These are phyloP conservation scores for Muscicapa comitata DNA, from an alignment of 2,797 vertebrate species.

Conservation along the genomic window DNA sequence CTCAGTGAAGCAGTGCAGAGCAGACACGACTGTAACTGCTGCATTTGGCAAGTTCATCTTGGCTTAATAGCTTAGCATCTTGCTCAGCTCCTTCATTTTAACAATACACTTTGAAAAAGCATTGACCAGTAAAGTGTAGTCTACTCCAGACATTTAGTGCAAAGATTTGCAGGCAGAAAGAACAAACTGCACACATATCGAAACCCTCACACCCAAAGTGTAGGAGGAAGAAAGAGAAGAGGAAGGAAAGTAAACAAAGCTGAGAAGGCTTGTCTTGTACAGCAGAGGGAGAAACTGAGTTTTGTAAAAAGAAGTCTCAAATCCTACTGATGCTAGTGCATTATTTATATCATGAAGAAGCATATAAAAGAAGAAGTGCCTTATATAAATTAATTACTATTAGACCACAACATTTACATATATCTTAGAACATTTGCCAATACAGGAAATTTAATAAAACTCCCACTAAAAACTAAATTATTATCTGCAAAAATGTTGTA, in stretches of 20 bases:
- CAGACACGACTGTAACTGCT: background rate
- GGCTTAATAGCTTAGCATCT: background rate
- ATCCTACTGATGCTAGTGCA: background rate
- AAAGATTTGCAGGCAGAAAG: background rate
- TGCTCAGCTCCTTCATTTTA: background rate
- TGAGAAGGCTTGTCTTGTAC: background rate
- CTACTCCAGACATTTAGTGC: background rate
- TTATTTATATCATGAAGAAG: background rate
- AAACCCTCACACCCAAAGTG: background rate
- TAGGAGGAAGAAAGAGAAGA: background rate
- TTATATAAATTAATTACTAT: background rate
- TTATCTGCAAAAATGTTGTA: background rate
- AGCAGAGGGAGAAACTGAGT: background rate
- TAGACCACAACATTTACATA: background rate
- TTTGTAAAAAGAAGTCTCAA: background rate
- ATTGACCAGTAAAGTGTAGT: background rate
- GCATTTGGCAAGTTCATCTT: background rate
- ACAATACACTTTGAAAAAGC: background rate
- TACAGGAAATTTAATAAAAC: background rate
- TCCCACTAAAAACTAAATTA: background rate
- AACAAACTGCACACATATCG: background rate
- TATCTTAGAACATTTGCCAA: background rate
- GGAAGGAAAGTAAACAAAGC: constrained; percentile 5
- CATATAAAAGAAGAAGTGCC: background rate
- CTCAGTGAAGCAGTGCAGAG: background rate